Evolutionary conservation across 2,888 invertebrate genomes (phyloP), one percentile per base, ranked within the genome.

Genomic region (Acanthopleura granulata): DNA sequence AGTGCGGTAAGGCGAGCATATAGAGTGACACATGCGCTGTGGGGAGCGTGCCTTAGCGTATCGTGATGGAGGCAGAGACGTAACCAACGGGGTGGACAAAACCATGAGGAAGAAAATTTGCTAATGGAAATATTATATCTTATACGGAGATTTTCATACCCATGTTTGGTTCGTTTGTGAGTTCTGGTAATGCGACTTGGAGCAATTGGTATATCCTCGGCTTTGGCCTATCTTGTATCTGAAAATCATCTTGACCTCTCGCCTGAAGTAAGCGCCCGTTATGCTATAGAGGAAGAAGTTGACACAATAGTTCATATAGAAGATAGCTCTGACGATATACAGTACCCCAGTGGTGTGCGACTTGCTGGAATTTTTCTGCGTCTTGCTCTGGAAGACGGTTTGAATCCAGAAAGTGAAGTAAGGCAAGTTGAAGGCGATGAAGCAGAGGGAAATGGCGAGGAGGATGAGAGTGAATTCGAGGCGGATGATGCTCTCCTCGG

Each of bases 281-380:
- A 89, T 82, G 76, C 84, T 84, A 74, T 88, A 89, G 61, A 89
- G 80, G 78, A 89, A 88, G 75, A 89, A 88, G 79, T 89, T 89
- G 29, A 86, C 80, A 75, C 88, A 88, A 76, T 88, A 89, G 78
- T 89, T 89, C 76, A 86, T 76, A 74, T 84, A 86, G 77, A 88
- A 88, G 50, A 88, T 84, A 0, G 87, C 85, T 70, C 86, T 77
- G 9, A 86, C 83, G 15, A 87, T 80, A 27, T 76, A 81, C 29
- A 85, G 76, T 11, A 83, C 77, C 4, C 81, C 84, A 49, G 77
- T 81, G 81, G 82, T 81, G 75, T 81, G 80, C 4, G 49, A 74
- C 50, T 49, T 27, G 22, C 74, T 72, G 11, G 49, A 18, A 3
- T 75, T 72, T 4, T 57, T n/a, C 15, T 81, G 79, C 0, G 77